Conservation (phyloP, 1,140 invertebrate species). For the Psix sp. region DNA sequence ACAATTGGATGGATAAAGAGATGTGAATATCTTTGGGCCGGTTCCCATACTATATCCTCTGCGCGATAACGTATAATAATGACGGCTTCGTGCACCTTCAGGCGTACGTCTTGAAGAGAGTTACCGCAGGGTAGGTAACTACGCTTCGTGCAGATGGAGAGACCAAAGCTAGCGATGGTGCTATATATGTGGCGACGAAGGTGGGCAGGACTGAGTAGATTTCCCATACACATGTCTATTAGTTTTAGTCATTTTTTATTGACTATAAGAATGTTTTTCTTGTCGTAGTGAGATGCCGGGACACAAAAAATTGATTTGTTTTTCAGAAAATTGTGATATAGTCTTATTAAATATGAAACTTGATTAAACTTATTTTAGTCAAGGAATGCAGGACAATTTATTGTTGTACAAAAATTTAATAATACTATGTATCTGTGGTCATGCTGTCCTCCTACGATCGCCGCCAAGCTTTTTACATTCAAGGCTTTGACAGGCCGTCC, state of each 20-base stretch:
- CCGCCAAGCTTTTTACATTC: conserved; percentile 4
- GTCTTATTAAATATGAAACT: no score
- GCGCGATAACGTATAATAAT: conserved; percentile 62
- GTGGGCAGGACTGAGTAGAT: conserved; percentile 40
- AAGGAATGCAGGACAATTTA: background rate
- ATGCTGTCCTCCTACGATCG: conserved; percentile 22
- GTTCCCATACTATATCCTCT: conserved; percentile 75
- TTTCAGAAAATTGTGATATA: no score
- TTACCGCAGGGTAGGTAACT: conserved; percentile 60
- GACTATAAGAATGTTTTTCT: background rate
- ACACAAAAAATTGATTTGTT: no score
- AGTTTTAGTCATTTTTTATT: conserved; percentile 24
- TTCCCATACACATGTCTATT: conserved; percentile 13
- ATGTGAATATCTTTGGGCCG: conserved; percentile 66
- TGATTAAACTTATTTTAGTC: background rate
- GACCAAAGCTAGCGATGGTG: conserved; percentile 53
- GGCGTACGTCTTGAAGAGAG: conserved; percentile 59
- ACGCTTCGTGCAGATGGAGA: conserved; percentile 50
- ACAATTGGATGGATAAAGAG: conserved; percentile 23
- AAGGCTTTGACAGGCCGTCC: conserved; percentile 14
- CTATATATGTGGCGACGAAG: conserved; percentile 53
- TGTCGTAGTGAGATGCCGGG: no score
- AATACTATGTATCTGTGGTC: conserved; percentile 10
- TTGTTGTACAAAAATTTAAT: conserved; percentile 2
- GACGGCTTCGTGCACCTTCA: conserved; percentile 58